Conservation (phyloP, 2,888 invertebrate genomes). For the Thymelicus acteon region DNA sequence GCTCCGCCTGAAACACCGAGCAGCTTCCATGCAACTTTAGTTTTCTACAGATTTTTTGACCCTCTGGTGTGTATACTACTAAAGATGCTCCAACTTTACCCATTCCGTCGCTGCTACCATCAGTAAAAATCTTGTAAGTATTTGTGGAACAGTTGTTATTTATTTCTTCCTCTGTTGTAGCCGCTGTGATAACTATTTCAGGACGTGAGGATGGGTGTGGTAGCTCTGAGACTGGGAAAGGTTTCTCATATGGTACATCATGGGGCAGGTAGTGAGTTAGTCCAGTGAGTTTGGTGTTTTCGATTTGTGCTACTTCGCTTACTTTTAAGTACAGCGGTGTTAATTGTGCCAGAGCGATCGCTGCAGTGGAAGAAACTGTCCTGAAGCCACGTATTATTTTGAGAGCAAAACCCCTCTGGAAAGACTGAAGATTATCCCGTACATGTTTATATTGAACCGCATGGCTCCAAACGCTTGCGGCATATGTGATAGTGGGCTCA, state of each 20-base stretch:
- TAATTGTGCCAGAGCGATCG: background rate
- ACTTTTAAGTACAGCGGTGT: background rate
- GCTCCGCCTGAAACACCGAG: too few relatives aligned
- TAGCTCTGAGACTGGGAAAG: too few relatives aligned
- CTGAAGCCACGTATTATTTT: background rate
- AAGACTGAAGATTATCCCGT: background rate
- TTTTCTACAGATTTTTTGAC: too few relatives aligned
- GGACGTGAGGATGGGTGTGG: background rate
- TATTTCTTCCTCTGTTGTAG: background rate
- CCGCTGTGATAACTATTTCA: background rate
- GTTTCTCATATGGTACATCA: background rate
- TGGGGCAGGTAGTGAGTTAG: background rate
- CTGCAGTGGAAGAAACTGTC: background rate
- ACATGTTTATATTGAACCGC: too few relatives aligned
- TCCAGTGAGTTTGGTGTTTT: background rate
- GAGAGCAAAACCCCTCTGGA: slow-evolving; percentile 7
- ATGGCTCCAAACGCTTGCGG: background rate
- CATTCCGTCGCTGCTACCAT: too few relatives aligned
- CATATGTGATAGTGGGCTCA: background rate
- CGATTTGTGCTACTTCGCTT: background rate
- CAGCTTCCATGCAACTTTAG: too few relatives aligned
- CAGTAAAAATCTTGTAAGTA: background rate
- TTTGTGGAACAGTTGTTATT: background rate
- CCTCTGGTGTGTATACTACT: too few relatives aligned
- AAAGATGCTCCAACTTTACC: too few relatives aligned